Evolutionary conservation across 2,888 invertebrate species (phyloP), one percentile per base, ranked within the genome.

Genomic region (Mongoloraphidia duomilia): DNA sequence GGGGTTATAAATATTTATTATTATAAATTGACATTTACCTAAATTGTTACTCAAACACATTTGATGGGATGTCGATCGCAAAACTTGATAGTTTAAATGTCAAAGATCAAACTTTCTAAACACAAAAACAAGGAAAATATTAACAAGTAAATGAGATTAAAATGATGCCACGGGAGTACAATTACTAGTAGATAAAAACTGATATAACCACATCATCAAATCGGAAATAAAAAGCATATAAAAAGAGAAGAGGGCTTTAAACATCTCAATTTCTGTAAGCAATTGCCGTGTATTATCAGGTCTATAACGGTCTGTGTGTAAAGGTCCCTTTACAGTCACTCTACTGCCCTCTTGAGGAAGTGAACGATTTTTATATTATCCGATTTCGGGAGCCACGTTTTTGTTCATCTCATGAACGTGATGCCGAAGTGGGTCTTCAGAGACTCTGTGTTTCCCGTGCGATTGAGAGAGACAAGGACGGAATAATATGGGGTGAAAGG

Each of bases 361-460:
- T 57, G 59, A 61, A 60, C 63, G 26, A 26, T 26, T 26, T 26
- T 26, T 63, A 63, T 63, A 60, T 63, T 62, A 61, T 60, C 59
- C 61, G 62, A 63, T 62, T 62, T 59, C 56, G 60, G 60, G 17
- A 12, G 14, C 14, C 62, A 63, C 63, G 62, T 62, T 58, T 42
- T 58, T 57, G 58, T 61, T 60, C 60, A 56, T 56, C 55, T 58
- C 57, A 50, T 55, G 56, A 56, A 62, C 61, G 61, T 62, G 63
- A 60, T 59, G 58, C 58, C 60, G 56, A 52, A 57, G 60, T 57
- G 56, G 55, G 56, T 59, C 46, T 47, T 41, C 53, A 53, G 51
- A 45, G 48, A 46, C 45, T 52, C 33, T 26, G 26, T 26, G 26
- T 26, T 26, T 26, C 26, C 26, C 26, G 26, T 26, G 26, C 26